These are phyloP conservation scores for Akabosia matsudoensis DNA, from an alignment of 1,140 invertebrate species.

Conservation along the genomic window DNA sequence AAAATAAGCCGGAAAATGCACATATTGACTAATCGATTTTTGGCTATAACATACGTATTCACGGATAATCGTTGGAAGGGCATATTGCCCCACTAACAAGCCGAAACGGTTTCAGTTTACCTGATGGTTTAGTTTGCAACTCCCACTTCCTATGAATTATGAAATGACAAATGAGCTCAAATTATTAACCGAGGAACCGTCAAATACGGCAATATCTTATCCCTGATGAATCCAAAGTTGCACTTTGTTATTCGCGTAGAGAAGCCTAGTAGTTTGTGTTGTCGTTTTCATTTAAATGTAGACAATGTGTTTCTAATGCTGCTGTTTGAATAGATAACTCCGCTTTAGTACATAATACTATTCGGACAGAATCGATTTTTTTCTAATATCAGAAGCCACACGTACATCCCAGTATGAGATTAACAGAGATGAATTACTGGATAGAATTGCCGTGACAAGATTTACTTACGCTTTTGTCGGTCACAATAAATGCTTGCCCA, in stretches of 20 bases:
- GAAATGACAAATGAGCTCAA: slow-evolving; percentile 7
- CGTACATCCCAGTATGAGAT: slow-evolving; percentile 15
- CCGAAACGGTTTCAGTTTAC: neutral
- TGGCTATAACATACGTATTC: neutral
- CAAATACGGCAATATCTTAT: no score
- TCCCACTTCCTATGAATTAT: neutral
- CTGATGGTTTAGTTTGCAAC: neutral
- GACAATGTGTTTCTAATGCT: no score
- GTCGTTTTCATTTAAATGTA: no score
- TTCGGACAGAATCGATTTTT: neutral
- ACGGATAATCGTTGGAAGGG: neutral
- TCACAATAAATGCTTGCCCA: neutral
- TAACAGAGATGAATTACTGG: slow-evolving; percentile 16
- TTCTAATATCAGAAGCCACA: slow-evolving; percentile 19
- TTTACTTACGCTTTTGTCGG: slow-evolving; percentile 12
- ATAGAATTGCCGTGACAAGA: neutral
- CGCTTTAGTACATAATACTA: no score
- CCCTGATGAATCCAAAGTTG: no score
- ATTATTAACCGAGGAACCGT: neutral
- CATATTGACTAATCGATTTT: neutral
- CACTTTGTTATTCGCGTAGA: no score
- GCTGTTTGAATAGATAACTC: no score
- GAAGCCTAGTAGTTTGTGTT: no score
- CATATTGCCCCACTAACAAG: neutral
- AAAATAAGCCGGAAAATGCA: neutral